Conservation (phyloP, 2,888 invertebrate genomes). For the Eledona agricola region DNA sequence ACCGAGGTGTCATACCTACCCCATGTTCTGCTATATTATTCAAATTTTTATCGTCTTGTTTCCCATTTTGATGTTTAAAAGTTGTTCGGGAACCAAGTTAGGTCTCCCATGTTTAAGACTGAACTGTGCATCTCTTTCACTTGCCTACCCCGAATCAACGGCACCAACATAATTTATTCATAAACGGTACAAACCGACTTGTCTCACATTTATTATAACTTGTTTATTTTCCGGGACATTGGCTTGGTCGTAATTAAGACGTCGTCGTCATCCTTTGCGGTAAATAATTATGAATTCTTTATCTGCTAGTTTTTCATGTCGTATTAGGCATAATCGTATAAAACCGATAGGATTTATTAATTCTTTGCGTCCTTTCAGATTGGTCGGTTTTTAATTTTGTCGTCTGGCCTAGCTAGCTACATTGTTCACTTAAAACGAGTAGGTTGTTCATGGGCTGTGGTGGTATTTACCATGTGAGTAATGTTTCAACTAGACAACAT, state of each 20-base stretch:
- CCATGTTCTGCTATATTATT: no score
- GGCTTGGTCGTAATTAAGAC: slow-evolving; percentile 32
- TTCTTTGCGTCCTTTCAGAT: slow-evolving; percentile 8
- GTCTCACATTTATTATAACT: slow-evolving; percentile 33
- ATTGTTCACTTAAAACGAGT: no score
- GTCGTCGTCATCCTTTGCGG: slow-evolving; percentile 31
- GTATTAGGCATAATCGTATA: slow-evolving; percentile 30
- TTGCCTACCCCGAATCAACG: slow-evolving; percentile 1
- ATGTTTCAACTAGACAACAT: no score
- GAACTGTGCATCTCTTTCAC: no score
- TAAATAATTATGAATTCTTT: slow-evolving; percentile 31
- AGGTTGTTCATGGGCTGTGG: no score
- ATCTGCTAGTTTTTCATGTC: slow-evolving; percentile 31
- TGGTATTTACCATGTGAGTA: no score
- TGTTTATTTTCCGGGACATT: slow-evolving; percentile 31
- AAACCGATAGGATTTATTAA: slow-evolving; percentile 29
- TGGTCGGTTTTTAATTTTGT: slow-evolving; percentile 3
- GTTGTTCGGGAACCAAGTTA: no score
- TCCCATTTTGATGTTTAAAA: no score
- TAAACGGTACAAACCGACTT: slow-evolving; percentile 33
- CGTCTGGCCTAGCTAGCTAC: no score
- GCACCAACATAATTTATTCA: slow-evolving; percentile 28
- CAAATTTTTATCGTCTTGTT: no score
- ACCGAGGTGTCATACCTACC: no score
- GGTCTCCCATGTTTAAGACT: no score